phyloP scores from a whole-genome alignment of 2,113 vertebrate species.

The Brachyhypopomus gauderio region DNA sequence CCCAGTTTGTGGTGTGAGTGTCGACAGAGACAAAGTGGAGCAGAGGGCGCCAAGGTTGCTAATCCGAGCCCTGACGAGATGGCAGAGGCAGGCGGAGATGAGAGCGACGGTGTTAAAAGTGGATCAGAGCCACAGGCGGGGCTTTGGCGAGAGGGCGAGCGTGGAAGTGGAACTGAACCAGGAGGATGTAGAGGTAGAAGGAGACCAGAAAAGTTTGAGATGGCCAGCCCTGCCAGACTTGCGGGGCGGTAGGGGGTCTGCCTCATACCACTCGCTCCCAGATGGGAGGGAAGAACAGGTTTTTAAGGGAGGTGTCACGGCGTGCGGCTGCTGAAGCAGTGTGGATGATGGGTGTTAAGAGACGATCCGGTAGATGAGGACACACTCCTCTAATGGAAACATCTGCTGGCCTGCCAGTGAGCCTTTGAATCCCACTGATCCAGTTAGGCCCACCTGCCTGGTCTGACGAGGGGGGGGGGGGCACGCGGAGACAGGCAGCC shows the following conservation, averaged over 20 bases:
- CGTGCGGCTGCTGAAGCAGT: slow-evolving; percentile 33
- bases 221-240: not conserved
- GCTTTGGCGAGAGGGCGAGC: not conserved
- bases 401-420: slow-evolving; percentile 44
- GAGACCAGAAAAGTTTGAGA: not conserved
- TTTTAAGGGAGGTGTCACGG: not conserved
- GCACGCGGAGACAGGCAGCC: slow-evolving; percentile 31
- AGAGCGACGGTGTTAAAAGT: not conserved
- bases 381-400: slow-evolving; percentile 30
- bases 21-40: slow-evolving; percentile 6
- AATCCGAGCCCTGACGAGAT: slow-evolving; percentile 24
- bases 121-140: slow-evolving; percentile 15
- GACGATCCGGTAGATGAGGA: slow-evolving; percentile 30
- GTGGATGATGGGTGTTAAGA: slow-evolving; percentile 45
- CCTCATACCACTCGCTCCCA: not conserved
- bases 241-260: not conserved
- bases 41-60: not conserved
- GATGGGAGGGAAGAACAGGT: not conserved
- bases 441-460: slow-evolving; percentile 44
- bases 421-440: slow-evolving; percentile 41
- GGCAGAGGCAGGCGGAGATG: slow-evolving; percentile 20
- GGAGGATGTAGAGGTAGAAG: too few species aligned
- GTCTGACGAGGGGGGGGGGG: slow-evolving; percentile 20
- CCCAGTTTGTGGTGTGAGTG: not conserved
- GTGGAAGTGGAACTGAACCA: too few species aligned